Percentiles rank a stretch among this genome's conserved stretches.
phyloP scores from a whole-genome alignment of 2,113 vertebrate genomes.

The Poeciliopsis prolifica region DNA sequence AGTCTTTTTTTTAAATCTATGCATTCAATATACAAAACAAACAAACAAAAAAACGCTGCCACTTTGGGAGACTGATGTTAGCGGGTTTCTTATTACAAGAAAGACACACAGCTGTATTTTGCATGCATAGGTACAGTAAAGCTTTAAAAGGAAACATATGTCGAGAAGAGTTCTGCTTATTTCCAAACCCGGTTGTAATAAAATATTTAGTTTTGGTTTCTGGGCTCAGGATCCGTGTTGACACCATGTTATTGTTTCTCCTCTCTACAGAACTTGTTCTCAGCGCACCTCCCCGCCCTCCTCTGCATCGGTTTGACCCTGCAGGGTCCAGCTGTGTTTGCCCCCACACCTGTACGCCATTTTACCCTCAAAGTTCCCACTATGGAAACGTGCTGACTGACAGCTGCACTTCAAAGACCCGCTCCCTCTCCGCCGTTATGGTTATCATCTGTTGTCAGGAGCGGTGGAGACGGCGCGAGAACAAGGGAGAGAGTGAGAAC shows the following conservation, averaged over 20 bases:
- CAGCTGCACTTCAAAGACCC: slow-evolving; percentile 82
- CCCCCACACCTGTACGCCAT: slow-evolving; percentile 81
- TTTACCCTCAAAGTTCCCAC: slow-evolving; percentile 67
- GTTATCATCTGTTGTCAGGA: slow-evolving; percentile 69
- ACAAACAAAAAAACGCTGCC: too few species aligned
- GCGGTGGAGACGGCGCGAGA: slow-evolving; percentile 18
- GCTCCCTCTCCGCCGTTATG: slow-evolving; percentile 49
- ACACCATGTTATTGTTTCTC: slow-evolving; percentile 12
- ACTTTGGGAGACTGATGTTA: neutral
- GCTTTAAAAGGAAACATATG: neutral
- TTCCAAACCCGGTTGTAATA: neutral
- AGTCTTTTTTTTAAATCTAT: too few species aligned
- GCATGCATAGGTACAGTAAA: neutral
- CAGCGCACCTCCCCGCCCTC: slow-evolving; percentile 9
- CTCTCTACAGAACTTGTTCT: slow-evolving; percentile 14
- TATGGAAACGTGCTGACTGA: slow-evolving; percentile 69
- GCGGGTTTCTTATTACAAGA: neutral
- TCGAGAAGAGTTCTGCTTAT: neutral
- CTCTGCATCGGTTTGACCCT: slow-evolving; percentile 67
- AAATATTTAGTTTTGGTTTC: neutral
- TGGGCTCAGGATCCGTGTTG: slow-evolving; percentile 13
- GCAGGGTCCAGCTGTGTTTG: slow-evolving; percentile 59
- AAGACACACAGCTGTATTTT: neutral
- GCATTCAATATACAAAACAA: too few species aligned
- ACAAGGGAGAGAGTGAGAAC: slow-evolving; percentile 24